phyloP scores from a whole-genome alignment of 2,113 vertebrate genomes.

The Menidia beryllina region DNA sequence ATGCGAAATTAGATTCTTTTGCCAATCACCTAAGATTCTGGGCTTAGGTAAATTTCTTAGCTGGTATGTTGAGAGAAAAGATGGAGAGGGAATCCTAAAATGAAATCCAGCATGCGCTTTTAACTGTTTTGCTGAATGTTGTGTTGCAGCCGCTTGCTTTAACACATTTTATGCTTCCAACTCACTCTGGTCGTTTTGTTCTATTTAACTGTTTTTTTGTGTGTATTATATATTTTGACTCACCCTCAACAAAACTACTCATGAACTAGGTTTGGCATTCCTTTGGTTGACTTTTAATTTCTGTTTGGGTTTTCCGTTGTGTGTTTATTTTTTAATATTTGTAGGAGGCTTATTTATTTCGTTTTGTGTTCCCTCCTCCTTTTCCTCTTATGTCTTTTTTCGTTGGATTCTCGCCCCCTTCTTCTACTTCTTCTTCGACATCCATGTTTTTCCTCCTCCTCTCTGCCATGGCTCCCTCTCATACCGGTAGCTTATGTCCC shows the following conservation, averaged over 20 bases:
- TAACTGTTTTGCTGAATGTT: constrained; percentile 71
- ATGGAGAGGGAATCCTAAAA: constrained; percentile 16
- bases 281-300: constrained; percentile 62
- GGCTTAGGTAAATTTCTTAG: constrained; percentile 40
- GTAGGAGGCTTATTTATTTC: constrained; percentile 92
- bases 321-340: constrained; percentile 80
- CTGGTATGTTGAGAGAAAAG: constrained; percentile 28
- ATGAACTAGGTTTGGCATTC: constrained; percentile 52
- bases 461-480: constrained; percentile 77
- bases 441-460: constrained; percentile 52
- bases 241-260: constrained; percentile 46
- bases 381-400: constrained; percentile 81
- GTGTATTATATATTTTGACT: constrained; percentile 52
- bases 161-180: constrained; percentile 68
- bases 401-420: constrained; percentile 65
- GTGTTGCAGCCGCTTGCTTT: constrained; percentile 73
- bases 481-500: constrained; percentile 98
- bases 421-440: constrained; percentile 62
- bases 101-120: constrained; percentile 82
- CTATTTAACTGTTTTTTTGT: constrained; percentile 49
- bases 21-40: constrained; percentile 37
- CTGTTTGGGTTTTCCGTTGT: constrained; percentile 65
- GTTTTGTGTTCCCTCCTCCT: constrained; percentile 87
- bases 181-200: constrained; percentile 55
- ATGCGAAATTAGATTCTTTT: constrained; percentile 27